Evolutionary conservation across 2,888 invertebrate genomes (phyloP).

Genomic region (Cheilosia vernalis): DNA sequence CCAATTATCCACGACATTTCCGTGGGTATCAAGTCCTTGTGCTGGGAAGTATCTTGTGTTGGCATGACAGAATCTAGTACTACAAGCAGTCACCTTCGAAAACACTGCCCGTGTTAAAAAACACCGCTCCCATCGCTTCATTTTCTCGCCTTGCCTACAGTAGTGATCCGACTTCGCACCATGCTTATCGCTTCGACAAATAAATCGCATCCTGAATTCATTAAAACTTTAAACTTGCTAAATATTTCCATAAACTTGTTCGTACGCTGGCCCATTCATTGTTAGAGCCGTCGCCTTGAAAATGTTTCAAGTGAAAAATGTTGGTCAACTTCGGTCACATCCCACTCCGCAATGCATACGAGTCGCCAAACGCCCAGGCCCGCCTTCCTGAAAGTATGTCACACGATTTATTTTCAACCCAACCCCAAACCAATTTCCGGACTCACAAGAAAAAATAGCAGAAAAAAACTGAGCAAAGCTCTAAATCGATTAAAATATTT

Average conservation of each 20-base stretch:
- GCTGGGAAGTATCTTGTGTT: too few relatives aligned
- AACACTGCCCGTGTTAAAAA: too few relatives aligned
- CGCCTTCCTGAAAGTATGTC: conserved; percentile 43
- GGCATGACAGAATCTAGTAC: too few relatives aligned
- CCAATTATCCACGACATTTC: too few relatives aligned
- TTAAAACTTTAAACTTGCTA: not conserved
- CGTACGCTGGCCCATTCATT: not conserved
- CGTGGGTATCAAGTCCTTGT: too few relatives aligned
- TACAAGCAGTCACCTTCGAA: too few relatives aligned
- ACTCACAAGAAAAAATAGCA: not conserved
- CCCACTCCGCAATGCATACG: not conserved
- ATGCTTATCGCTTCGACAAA: not conserved
- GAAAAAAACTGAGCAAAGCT: conserved; percentile 2
- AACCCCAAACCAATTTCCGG: conserved; percentile 72
- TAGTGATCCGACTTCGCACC: not conserved
- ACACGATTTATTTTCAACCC: conserved; percentile 64
- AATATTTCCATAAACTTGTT: conserved; percentile 2
- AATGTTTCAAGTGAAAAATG: conserved; percentile 12
- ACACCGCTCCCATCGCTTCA: not conserved
- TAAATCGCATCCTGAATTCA: not conserved
- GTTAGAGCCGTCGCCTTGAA: too few relatives aligned
- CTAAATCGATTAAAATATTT: conserved; percentile 72
- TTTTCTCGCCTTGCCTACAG: not conserved
- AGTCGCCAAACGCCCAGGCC: not conserved
- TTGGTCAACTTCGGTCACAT: conserved; percentile 38